Percentiles rank a stretch among this genome's conserved stretches.
phyloP scores from a whole-genome alignment of 2,113 vertebrate species.

The Eptatretus burgeri region DNA sequence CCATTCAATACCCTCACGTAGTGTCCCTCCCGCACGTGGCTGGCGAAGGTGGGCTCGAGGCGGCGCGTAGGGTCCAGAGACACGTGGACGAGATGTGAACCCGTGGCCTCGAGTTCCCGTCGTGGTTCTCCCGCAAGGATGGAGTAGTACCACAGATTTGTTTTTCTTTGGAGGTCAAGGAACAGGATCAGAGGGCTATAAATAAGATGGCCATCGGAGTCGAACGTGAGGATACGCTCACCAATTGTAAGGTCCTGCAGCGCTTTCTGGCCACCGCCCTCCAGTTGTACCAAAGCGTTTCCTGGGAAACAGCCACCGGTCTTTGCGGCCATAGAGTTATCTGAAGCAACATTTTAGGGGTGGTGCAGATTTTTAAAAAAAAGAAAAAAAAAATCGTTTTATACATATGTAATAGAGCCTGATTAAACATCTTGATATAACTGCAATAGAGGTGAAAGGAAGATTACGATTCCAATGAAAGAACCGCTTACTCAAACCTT shows the following conservation, averaged over 20 bases:
- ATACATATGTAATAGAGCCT: too few relatives aligned
- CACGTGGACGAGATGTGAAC: slow-evolving; percentile 55
- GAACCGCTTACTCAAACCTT: too few relatives aligned
- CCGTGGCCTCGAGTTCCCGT: slow-evolving; percentile 27
- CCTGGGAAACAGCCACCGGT: slow-evolving; percentile 81
- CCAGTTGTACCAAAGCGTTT: slow-evolving; percentile 35
- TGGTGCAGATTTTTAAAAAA: too few relatives aligned
- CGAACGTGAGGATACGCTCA: slow-evolving; percentile 43
- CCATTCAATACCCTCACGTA: slow-evolving; percentile 26
- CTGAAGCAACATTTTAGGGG: slow-evolving; percentile 21
- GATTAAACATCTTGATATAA: too few relatives aligned
- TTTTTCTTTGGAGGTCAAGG: slow-evolving; percentile 36
- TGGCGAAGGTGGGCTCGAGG: slow-evolving; percentile 27
- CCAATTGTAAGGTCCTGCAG: slow-evolving; percentile 38
- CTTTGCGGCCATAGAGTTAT: slow-evolving; percentile 85
- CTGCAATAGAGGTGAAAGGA: too few relatives aligned
- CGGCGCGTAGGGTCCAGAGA: slow-evolving; percentile 22
- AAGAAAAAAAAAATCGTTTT: too few relatives aligned
- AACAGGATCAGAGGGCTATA: slow-evolving; percentile 78
- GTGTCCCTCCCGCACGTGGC: slow-evolving; percentile 38
- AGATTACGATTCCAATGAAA: too few relatives aligned
- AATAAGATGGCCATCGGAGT: slow-evolving; percentile 27
- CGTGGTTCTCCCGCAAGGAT: slow-evolving; percentile 32
- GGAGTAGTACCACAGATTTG: slow-evolving; percentile 40
- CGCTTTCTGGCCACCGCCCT: slow-evolving; percentile 37